Conservation (phyloP, 2,888 invertebrate species). For the Chaetogeoica ovagalla region DNA sequence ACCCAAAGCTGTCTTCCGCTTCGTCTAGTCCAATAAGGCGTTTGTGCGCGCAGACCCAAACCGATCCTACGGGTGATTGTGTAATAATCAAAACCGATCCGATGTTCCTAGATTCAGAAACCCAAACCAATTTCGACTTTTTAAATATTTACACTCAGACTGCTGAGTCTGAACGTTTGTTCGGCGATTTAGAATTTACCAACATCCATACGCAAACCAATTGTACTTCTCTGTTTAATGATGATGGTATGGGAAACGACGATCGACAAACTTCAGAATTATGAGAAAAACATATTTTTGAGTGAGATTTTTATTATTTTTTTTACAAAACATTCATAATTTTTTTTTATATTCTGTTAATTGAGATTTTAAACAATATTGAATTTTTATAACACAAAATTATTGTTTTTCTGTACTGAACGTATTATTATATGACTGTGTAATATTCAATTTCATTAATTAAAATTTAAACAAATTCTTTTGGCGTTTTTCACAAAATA, state of each 20-base stretch:
- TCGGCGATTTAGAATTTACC: conserved; percentile 54
- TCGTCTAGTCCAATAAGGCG: conserved; percentile 49
- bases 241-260: background rate
- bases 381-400: too few species aligned
- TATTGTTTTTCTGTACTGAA: too few species aligned
- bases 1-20: conserved; percentile 46
- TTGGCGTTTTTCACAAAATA: too few species aligned
- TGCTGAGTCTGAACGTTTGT: conserved; percentile 52
- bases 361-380: too few species aligned
- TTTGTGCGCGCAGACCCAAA: conserved; percentile 51
- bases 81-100: conserved; percentile 41
- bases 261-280: too few species aligned
- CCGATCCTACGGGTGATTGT: conserved; percentile 32
- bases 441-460: too few species aligned
- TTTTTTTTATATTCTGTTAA: too few species aligned
- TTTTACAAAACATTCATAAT: too few species aligned
- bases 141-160: conserved; percentile 54
- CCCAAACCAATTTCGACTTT: conserved; percentile 53
- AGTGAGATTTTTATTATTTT: too few species aligned
- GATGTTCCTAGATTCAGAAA: conserved; percentile 54
- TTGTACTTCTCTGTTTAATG: conserved; percentile 47
- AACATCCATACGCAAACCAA: conserved; percentile 54
- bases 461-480: too few species aligned
- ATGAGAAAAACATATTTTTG: too few species aligned
- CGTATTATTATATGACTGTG: too few species aligned